Conservation (phyloP, 2,113 vertebrate species). For the Brachirus orientalis region DNA sequence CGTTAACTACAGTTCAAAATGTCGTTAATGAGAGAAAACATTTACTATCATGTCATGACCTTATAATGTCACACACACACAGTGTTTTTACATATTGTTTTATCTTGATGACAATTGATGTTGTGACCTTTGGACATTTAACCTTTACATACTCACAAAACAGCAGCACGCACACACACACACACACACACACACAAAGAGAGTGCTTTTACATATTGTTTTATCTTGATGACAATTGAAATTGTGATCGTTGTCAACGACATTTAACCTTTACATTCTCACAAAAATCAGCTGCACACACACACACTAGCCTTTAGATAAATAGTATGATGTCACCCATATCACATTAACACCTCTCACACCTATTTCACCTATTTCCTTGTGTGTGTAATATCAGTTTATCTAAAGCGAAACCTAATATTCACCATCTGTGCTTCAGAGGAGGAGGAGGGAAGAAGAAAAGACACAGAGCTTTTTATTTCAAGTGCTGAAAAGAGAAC, state of each 20-base stretch:
- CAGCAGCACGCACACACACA: neutral
- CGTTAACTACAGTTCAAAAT: no score
- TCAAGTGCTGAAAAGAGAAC: neutral
- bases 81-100: constrained; percentile 3
- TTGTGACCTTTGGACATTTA: constrained; percentile 33
- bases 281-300: neutral
- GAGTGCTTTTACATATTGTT: constrained; percentile 6
- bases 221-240: constrained; percentile 23
- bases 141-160: no score
- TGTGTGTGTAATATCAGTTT: constrained; percentile 5
- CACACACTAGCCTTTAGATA: neutral
- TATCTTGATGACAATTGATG: constrained; percentile 23
- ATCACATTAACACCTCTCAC: neutral
- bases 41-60: no score
- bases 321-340: neutral
- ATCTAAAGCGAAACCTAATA: constrained; percentile 4
- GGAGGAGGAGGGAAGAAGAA: neutral
- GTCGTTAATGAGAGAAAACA: no score
- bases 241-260: constrained; percentile 16
- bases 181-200: constrained; percentile 5
- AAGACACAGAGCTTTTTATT: neutral
- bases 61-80: no score
- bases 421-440: neutral
- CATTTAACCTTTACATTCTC: constrained; percentile 34
- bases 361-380: neutral